A percentile compares a stretch with the other conserved stretches of the same genome.
Evolutionary conservation across 2,888 invertebrate species (phyloP).

Genomic region (Heliconius erato): DNA sequence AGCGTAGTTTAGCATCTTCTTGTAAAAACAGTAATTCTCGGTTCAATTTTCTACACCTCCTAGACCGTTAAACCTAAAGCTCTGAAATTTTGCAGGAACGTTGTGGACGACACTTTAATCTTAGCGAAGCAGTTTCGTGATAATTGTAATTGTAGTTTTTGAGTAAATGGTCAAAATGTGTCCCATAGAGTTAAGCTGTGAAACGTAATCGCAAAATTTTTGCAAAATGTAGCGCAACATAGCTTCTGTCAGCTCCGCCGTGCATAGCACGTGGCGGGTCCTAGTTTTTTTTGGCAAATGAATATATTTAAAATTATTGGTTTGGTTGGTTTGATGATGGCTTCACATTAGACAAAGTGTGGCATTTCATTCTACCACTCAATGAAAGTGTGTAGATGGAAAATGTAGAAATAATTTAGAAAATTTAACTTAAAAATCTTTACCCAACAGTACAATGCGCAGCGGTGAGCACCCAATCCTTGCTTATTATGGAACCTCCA

Average conservation of each 20-base stretch:
- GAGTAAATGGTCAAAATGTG: no score
- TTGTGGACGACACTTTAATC: no score
- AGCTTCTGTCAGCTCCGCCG: no score
- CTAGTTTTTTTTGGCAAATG: neutral
- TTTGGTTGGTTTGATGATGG: neutral
- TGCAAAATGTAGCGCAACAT: no score
- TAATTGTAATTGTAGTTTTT: no score
- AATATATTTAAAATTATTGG: no score
- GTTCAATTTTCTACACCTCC: neutral
- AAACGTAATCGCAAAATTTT: no score
- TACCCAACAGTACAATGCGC: conserved; percentile 80
- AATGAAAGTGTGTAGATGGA: neutral
- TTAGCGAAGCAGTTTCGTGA: no score
- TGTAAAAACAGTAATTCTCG: neutral
- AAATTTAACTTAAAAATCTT: conserved; percentile 39
- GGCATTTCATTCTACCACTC: neutral
- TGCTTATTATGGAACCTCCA: conserved; percentile 76
- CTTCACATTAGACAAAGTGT: neutral
- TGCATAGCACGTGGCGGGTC: no score
- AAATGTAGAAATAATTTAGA: neutral
- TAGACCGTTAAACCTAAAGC: no score
- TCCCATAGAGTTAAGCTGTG: no score
- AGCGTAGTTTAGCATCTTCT: neutral
- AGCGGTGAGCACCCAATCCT: conserved; percentile 80
- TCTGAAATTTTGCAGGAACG: no score